Evolutionary conservation across 2,888 invertebrate species (phyloP), one percentile per base, ranked within the genome.

Genomic region (Drosophila koepferae): DNA sequence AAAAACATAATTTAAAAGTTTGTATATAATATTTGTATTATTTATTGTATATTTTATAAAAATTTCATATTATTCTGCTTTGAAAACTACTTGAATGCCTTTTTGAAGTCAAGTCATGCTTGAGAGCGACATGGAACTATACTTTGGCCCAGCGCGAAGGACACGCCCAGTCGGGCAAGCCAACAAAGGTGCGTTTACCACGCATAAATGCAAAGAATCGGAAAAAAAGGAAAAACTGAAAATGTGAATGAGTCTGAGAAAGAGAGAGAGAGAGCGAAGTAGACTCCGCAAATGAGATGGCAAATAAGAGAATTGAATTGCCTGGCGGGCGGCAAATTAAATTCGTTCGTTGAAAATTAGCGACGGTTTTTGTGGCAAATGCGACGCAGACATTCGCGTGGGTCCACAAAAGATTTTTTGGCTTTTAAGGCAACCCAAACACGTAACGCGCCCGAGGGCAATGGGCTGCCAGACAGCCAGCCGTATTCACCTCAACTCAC

Each of bases 261-360:
- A 38, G 40, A 31, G 63, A 31, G 34, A 28, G 38, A 43, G 31
- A 12, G 46, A 55, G 43, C 14, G 48, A 40, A 9, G n/a, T 18
- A n/a, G 3, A 12, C 9, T 40, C n/a, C n/a, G 38, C 2, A 23
- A 54, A 28, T 12, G 40, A 41, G 41, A 55, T 18, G 55, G 55
- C 12, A 20, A 16, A 18, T 44, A 38, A 38, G 46, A 62, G 82
- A 77, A 86, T 82, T 74, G 80, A 72, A 82, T 82, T 61, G 72
- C 49, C 74, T 68, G 61, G 77, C 44, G 67, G 72, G 56, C 72
- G 66, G 68, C 62, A 77, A 75, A 83, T 86, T 73, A 80, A 86
- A 82, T 86, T 82, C 64, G 70, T 70, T 78, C 77, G 75, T 71
- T 68, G 65, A 68, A 88, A 82, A 84, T 84, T 80, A 88, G 82